Evolutionary conservation across 1,140 invertebrate genomes (phyloP).

Genomic region (Diprion similis): DNA sequence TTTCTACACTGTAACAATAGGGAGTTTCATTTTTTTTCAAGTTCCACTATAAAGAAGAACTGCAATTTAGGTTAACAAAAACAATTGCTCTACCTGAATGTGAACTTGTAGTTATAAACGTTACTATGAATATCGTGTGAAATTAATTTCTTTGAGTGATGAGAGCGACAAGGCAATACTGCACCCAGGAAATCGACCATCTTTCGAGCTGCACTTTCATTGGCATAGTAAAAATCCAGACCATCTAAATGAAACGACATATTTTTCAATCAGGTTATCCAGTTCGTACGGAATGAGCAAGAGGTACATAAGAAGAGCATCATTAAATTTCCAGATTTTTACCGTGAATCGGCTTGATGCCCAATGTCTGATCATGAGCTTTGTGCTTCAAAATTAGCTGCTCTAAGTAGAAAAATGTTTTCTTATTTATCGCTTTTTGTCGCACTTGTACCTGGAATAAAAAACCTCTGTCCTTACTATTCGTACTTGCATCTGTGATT

Average conservation of each 20-base stretch:
- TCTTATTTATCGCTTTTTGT: conserved; percentile 92
- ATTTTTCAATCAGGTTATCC: conserved; percentile 13
- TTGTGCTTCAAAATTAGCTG: conserved; percentile 96
- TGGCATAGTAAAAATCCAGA: conserved; percentile 94
- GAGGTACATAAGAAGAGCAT: conserved; percentile 19
- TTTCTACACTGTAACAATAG: conserved; percentile 81
- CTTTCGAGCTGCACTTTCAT: conserved; percentile 91
- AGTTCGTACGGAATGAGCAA: background rate
- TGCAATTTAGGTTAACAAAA: conserved; percentile 7
- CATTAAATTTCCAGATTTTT: conserved; percentile 35
- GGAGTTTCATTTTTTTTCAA: background rate
- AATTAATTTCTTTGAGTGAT: conserved; percentile 93
- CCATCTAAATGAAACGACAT: conserved; percentile 72
- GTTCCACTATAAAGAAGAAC: background rate
- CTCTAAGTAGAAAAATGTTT: conserved; percentile 98
- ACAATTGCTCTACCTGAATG: conserved; percentile 64
- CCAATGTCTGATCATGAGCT: conserved; percentile 89
- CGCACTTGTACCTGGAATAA: conserved; percentile 77
- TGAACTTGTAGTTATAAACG: conserved; percentile 96
- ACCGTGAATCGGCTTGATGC: conserved; percentile 94
- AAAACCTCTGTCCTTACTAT: conserved; percentile 16
- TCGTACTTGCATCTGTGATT: conserved; percentile 13
- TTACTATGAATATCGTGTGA: conserved; percentile 98
- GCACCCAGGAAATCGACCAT: conserved; percentile 92
- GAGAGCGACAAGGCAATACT: conserved; percentile 86